Evolutionary conservation across 2,113 vertebrate species (phyloP).

Genomic region (Macquaria ambigua): DNA sequence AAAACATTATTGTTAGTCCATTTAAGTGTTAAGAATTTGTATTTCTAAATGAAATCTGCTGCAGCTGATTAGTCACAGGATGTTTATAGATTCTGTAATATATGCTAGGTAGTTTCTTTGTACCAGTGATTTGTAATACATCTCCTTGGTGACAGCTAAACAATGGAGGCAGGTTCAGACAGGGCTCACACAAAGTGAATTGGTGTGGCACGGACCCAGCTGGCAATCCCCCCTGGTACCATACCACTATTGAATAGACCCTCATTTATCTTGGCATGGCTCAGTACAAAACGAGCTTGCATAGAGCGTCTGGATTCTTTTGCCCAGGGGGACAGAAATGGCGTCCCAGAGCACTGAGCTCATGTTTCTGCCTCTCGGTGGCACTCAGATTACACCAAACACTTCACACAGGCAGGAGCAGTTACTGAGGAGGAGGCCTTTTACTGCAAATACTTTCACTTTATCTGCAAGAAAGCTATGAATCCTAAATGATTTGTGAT

Average conservation of each 20-base stretch:
- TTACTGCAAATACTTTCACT: not conserved
- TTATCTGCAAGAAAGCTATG: not conserved
- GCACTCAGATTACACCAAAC: conserved; percentile 60
- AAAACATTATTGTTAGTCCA: not conserved
- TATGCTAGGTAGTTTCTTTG: conserved; percentile 45
- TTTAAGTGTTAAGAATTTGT: conserved; percentile 1
- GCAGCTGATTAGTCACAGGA: conserved; percentile 7
- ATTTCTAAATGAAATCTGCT: conserved; percentile 24
- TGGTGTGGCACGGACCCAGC: conserved; percentile 66
- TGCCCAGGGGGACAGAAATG: conserved; percentile 57
- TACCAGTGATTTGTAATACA: conserved; percentile 66
- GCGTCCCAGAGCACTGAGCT: conserved; percentile 51
- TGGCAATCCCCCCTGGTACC: conserved; percentile 50
- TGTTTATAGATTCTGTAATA: conserved; percentile 4
- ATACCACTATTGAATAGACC: conserved; percentile 55
- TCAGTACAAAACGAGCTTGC: conserved; percentile 42
- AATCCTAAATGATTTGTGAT: not conserved
- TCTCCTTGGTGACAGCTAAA: conserved; percentile 62
- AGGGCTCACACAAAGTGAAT: conserved; percentile 56
- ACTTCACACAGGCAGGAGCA: not conserved
- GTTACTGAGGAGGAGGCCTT: not conserved
- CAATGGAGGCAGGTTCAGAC: conserved; percentile 64
- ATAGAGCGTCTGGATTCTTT: conserved; percentile 53
- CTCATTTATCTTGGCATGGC: conserved; percentile 64
- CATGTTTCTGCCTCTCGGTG: conserved; percentile 65